These are phyloP conservation scores for Agraylea sexmaculata DNA, from an alignment of 1,140 invertebrate genomes.

Conservation along the genomic window DNA sequence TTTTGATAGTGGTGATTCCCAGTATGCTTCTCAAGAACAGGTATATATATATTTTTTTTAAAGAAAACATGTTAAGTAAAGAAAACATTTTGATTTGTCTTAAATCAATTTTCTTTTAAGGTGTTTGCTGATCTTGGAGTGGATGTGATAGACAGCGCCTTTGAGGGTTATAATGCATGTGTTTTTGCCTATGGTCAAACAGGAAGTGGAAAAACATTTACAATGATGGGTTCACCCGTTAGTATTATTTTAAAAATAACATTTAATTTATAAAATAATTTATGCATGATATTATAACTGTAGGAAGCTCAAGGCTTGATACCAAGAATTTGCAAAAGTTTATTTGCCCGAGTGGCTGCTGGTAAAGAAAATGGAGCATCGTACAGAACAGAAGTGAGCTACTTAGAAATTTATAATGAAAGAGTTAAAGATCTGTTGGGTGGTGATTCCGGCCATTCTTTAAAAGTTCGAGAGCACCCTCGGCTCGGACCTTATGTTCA, in stretches of 20 bases:
- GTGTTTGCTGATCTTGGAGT: conserved; percentile 79
- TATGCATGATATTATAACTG: conserved; percentile 18
- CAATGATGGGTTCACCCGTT: conserved; percentile 90
- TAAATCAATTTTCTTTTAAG: conserved; percentile 32
- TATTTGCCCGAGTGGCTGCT: conserved; percentile 62
- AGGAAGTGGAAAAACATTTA: conserved; percentile 94
- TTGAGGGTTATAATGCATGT: conserved; percentile 95
- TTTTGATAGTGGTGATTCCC: conserved; percentile 51
- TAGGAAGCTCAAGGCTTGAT: conserved; percentile 75
- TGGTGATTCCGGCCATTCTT: conserved; percentile 51
- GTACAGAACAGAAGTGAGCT: conserved; percentile 71
- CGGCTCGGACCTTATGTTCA: conserved; percentile 88
- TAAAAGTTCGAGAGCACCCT: conserved; percentile 86
- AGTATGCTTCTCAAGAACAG: conserved; percentile 74
- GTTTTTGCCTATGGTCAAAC: conserved; percentile 95
- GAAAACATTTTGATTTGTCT: conserved; percentile 3
- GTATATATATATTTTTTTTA: conserved; percentile 27
- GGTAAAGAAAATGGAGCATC: conserved; percentile 72
- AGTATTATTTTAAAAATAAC: conserved; percentile 10
- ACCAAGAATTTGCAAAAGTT: conserved; percentile 71
- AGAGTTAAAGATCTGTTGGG: conserved; percentile 76
- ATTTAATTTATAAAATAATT: background rate
- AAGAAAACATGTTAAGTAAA: conserved; percentile 6
- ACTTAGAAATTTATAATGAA: conserved; percentile 90
- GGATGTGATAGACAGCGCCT: conserved; percentile 87